Conservation (phyloP, 2,888 invertebrate species). For the Ornithoptera alexandrae region DNA sequence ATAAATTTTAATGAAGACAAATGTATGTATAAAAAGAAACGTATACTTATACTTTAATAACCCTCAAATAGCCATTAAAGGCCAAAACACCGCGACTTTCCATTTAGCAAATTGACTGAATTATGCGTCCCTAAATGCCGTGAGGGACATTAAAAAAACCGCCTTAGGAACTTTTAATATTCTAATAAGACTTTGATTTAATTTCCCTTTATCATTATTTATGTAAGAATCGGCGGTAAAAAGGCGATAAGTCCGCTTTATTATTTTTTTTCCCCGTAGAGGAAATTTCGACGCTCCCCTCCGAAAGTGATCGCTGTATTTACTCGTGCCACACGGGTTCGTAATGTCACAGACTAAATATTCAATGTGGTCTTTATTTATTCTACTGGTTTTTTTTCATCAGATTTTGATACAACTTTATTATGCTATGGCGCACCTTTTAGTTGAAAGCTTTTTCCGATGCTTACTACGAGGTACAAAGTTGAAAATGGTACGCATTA, state of each 20-base stretch:
- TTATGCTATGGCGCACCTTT: neutral
- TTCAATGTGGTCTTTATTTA: slow-evolving; percentile 7
- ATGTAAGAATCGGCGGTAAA: slow-evolving; percentile 70
- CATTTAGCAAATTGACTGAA: slow-evolving; percentile 78
- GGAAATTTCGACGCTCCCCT: slow-evolving; percentile 53
- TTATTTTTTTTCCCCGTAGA: slow-evolving; percentile 55
- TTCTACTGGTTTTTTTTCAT: slow-evolving; percentile 12
- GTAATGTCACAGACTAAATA: slow-evolving; percentile 43
- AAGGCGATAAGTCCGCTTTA: slow-evolving; percentile 73
- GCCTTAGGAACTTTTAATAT: slow-evolving; percentile 77
- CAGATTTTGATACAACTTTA: neutral
- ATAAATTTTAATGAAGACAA: slow-evolving; percentile 43
- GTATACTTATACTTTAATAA: slow-evolving; percentile 37
- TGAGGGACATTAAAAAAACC: slow-evolving; percentile 72
- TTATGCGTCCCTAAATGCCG: slow-evolving; percentile 72
- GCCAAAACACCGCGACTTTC: slow-evolving; percentile 53
- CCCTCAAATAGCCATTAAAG: slow-evolving; percentile 56
- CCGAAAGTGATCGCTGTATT: slow-evolving; percentile 41
- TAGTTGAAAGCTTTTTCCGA: neutral
- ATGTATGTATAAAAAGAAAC: slow-evolving; percentile 49
- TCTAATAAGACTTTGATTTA: slow-evolving; percentile 79
- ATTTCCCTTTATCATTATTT: slow-evolving; percentile 80
- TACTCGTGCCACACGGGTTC: slow-evolving; percentile 44
- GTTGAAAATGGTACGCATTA: slow-evolving; percentile 27
- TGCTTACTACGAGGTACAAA: slow-evolving; percentile 13